These are phyloP conservation scores for Xiphorhynchus erythropygius DNA, from an alignment of 2,797 vertebrate genomes.

Conservation along the genomic window DNA sequence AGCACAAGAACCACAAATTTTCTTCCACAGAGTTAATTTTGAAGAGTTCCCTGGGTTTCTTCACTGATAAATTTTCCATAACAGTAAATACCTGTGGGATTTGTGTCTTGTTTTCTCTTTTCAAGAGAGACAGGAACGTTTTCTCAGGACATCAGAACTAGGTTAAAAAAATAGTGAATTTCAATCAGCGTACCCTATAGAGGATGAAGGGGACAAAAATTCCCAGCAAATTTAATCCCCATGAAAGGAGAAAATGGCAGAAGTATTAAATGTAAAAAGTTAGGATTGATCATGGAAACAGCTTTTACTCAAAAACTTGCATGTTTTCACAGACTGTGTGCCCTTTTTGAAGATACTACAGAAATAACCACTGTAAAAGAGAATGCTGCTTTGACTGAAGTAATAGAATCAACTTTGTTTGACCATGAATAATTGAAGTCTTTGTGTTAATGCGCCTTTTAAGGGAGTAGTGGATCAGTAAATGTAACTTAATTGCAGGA, in stretches of 20 bases:
- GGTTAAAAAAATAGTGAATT: neutral
- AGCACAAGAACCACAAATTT: neutral
- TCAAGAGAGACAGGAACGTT: neutral
- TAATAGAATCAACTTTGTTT: slow-evolving; percentile 77
- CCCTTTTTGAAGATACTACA: slow-evolving; percentile 75
- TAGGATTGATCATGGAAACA: slow-evolving; percentile 28
- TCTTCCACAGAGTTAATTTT: neutral
- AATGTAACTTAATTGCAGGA: slow-evolving; percentile 80
- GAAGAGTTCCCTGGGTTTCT: neutral
- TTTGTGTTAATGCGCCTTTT: slow-evolving; percentile 78
- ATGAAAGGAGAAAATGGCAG: neutral
- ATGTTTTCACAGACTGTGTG: slow-evolving; percentile 66
- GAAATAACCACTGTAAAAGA: slow-evolving; percentile 77
- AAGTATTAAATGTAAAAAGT: slow-evolving; percentile 38
- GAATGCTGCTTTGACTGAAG: slow-evolving; percentile 77
- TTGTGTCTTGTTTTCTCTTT: neutral
- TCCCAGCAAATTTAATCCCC: neutral
- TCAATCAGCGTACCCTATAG: neutral
- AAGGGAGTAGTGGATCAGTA: slow-evolving; percentile 75
- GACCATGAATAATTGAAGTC: slow-evolving; percentile 78
- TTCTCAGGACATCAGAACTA: neutral
- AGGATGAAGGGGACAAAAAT: neutral
- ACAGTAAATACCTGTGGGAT: neutral
- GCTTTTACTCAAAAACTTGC: slow-evolving; percentile 57
- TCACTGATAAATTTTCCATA: neutral